Evolutionary conservation across 2,797 vertebrate species (phyloP).

Genomic region (Hyperoplus immaculatus): DNA sequence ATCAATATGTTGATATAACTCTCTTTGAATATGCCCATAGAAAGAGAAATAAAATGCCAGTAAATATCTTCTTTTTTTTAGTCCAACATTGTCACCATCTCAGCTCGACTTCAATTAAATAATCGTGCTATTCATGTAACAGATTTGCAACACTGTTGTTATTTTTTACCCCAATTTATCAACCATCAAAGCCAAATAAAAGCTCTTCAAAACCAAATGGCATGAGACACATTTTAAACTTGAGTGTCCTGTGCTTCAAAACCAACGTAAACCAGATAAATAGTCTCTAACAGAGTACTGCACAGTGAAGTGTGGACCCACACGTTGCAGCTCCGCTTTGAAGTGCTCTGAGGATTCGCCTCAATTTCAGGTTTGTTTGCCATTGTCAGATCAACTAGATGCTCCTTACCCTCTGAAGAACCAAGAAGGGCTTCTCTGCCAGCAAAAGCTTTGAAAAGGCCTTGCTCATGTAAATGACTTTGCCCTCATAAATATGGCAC

Average conservation of each 20-base stretch:
- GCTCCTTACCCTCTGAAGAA: constrained; percentile 22
- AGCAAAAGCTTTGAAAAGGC: constrained; percentile 37
- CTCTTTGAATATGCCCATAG: too few relatives aligned
- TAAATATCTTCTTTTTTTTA: not conserved
- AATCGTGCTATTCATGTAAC: not conserved
- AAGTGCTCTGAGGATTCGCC: constrained; percentile 66
- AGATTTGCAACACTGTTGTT: not conserved
- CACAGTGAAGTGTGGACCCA: constrained; percentile 8
- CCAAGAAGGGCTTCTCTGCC: constrained; percentile 34
- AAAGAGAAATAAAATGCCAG: too few relatives aligned
- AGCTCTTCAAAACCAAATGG: constrained; percentile 20
- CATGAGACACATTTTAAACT: constrained; percentile 21
- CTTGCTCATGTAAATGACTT: constrained; percentile 42
- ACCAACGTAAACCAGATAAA: constrained; percentile 25
- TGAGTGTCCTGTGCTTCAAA: constrained; percentile 21
- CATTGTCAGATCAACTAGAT: constrained; percentile 55
- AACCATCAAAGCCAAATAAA: constrained; percentile 37
- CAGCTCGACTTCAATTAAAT: not conserved
- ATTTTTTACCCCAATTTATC: constrained; percentile 2
- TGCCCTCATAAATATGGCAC: constrained; percentile 17
- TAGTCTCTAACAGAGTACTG: constrained; percentile 9
- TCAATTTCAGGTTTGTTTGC: constrained; percentile 35
- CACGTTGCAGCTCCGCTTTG: constrained; percentile 46
- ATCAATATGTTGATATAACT: too few relatives aligned
- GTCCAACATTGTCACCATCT: not conserved